Evolutionary conservation across 2,113 vertebrate species (phyloP).

Genomic region (Struthidea cinerea): DNA sequence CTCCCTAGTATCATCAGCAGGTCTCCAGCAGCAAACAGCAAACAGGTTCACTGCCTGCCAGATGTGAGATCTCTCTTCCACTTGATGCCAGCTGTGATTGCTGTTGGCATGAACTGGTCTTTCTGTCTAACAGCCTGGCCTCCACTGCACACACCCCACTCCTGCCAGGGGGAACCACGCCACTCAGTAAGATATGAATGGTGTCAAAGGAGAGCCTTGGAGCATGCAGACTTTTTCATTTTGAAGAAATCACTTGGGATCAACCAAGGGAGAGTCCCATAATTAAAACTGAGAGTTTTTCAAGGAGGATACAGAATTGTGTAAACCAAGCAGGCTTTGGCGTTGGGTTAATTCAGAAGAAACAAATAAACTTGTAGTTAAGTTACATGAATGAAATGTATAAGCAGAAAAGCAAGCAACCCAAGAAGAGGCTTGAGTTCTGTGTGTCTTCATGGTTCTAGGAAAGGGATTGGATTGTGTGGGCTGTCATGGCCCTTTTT

Average conservation of each 20-base stretch:
- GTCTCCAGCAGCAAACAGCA: neutral
- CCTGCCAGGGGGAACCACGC: rapidly evolving
- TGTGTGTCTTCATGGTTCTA: neutral
- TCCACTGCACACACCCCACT: neutral
- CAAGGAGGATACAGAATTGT: neutral
- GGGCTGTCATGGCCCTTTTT: neutral
- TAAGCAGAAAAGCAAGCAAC: neutral
- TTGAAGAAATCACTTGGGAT: neutral
- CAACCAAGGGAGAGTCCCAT: neutral
- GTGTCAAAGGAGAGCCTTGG: neutral
- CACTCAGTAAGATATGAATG: neutral
- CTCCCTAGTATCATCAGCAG: neutral
- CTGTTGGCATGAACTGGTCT: neutral
- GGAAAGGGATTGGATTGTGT: neutral
- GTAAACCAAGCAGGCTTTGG: neutral
- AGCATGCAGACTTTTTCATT: neutral
- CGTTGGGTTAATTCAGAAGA: neutral
- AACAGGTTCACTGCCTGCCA: neutral
- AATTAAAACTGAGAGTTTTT: neutral
- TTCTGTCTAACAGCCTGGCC: neutral
- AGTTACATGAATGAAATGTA: neutral
- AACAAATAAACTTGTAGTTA: neutral
- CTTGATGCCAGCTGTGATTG: neutral
- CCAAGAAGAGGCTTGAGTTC: neutral
- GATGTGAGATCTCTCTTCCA: neutral